Conservation (phyloP, 2,113 vertebrate species). For the Vulpes vulpes region DNA sequence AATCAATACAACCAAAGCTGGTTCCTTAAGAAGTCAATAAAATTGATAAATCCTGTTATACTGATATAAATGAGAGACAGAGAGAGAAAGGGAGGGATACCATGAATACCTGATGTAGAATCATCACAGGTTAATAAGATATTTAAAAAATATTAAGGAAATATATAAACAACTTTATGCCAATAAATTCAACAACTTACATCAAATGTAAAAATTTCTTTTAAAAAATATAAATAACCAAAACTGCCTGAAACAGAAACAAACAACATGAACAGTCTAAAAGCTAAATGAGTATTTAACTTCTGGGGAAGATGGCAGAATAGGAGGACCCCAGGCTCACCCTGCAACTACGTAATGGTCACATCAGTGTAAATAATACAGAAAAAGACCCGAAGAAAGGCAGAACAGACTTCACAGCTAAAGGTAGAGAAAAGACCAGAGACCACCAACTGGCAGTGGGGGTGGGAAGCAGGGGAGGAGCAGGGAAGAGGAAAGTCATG, state of each 20-base stretch:
- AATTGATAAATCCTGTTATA: neutral
- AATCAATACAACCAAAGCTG: neutral
- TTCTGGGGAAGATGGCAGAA: neutral
- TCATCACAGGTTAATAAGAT: neutral
- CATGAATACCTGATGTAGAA: neutral
- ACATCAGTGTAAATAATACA: neutral
- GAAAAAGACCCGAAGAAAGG: neutral
- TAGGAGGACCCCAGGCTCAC: neutral
- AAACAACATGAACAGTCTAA: neutral
- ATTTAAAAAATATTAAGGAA: neutral
- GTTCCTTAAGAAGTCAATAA: neutral
- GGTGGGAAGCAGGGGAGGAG: no score
- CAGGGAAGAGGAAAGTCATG: neutral
- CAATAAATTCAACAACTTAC: neutral
- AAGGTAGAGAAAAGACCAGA: neutral
- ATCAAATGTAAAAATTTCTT: slow-evolving; percentile 12
- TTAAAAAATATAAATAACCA: neutral
- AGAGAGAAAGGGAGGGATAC: neutral
- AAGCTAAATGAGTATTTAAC: neutral
- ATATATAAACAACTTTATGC: neutral
- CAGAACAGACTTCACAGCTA: neutral
- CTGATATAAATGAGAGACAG: neutral
- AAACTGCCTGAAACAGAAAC: slow-evolving; percentile 10
- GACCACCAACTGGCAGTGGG: neutral
- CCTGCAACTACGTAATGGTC: neutral